phyloP scores from a whole-genome alignment of 2,888 invertebrate genomes.

The Epinotia bilunana region DNA sequence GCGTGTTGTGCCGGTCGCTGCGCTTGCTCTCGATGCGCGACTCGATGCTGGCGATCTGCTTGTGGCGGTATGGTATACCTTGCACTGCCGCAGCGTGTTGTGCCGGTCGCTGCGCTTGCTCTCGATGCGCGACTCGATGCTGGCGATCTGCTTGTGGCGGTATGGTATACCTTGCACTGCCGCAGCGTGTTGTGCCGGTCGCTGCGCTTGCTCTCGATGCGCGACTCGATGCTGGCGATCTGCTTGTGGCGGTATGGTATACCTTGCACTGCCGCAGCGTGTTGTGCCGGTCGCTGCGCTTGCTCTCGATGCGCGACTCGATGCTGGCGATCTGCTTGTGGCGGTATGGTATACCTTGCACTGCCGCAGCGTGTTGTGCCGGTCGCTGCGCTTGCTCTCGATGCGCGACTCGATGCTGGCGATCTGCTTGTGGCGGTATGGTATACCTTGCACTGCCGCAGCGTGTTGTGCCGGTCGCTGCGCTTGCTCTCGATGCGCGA shows the following conservation, averaged over 20 bases:
- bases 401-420: constrained; percentile 93
- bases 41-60: constrained; percentile 90
- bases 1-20: constrained; percentile 95
- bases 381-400: constrained; percentile 95
- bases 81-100: constrained; percentile 96
- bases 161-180: constrained; percentile 96
- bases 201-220: constrained; percentile 95
- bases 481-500: constrained; percentile 95
- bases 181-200: constrained; percentile 96
- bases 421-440: too few relatives aligned
- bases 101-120: constrained; percentile 96
- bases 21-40: constrained; percentile 95
- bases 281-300: constrained; percentile 95
- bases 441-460: constrained; percentile 96
- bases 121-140: constrained; percentile 94
- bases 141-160: constrained; percentile 68
- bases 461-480: constrained; percentile 95
- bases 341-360: constrained; percentile 94
- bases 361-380: constrained; percentile 95
- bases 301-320: constrained; percentile 95
- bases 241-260: constrained; percentile 38
- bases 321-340: constrained; percentile 83
- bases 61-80: constrained; percentile 86
- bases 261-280: constrained; percentile 98
- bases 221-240: constrained; percentile 92